Evolutionary conservation across 2,797 vertebrate species (phyloP).

Genomic region (Scleropages formosus): DNA sequence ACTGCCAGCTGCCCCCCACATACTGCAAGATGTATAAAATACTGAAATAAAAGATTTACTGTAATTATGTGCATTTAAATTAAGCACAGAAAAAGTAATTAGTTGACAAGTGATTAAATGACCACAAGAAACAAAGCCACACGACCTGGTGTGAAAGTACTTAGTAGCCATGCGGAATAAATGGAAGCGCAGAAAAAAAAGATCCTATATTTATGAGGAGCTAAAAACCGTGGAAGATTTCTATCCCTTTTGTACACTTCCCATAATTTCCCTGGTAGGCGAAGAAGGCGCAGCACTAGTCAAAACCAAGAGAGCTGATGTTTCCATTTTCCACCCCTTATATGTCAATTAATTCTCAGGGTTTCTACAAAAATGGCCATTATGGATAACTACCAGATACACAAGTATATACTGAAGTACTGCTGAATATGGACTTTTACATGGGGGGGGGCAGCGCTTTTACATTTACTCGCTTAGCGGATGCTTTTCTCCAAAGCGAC

Average conservation of each 20-base stretch:
- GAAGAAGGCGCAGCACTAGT: background rate
- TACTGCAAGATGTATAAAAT: no score
- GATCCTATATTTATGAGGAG: conserved; percentile 6
- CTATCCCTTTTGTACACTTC: conserved; percentile 8
- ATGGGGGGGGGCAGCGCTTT: no score
- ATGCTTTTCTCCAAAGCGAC: no score
- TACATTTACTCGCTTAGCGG: no score
- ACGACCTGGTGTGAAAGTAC: background rate
- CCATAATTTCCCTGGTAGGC: conserved; percentile 14
- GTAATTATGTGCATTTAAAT: no score
- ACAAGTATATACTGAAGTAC: conserved; percentile 1
- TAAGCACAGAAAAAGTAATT: no score
- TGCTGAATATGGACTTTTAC: background rate
- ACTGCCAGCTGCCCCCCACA: no score
- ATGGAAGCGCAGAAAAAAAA: background rate
- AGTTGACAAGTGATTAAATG: no score
- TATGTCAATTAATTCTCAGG: conserved; percentile 22
- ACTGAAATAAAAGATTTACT: no score
- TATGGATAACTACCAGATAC: conserved; percentile 7
- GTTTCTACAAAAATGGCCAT: conserved; percentile 8
- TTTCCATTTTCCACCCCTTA: conserved; percentile 7
- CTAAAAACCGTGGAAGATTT: conserved; percentile 8
- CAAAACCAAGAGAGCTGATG: conserved; percentile 20
- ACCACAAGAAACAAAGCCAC: background rate
- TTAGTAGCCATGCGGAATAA: conserved; percentile 12